These are phyloP conservation scores for Chydorus sphaericus DNA, from an alignment of 2,888 invertebrate species.

Conservation along the genomic window DNA sequence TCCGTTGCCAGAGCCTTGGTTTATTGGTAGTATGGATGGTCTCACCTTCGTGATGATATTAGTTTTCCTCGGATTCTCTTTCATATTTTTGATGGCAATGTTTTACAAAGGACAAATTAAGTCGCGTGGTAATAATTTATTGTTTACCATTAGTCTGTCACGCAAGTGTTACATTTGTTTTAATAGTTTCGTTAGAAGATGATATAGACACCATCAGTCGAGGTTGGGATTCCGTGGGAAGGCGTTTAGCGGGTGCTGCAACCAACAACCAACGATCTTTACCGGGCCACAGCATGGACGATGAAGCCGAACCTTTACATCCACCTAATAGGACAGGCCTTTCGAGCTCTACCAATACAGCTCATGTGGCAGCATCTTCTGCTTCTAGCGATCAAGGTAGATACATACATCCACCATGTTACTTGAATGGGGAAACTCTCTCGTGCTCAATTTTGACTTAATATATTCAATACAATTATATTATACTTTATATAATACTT, in stretches of 20 bases:
- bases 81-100: conserved; percentile 42
- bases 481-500: too few relatives aligned
- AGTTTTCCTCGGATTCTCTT: conserved; percentile 55
- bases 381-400: too few relatives aligned
- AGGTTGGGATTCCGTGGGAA: conserved; percentile 24
- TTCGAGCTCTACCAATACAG: conserved; percentile 66
- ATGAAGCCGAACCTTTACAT: conserved; percentile 71
- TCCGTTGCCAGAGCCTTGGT: conserved; percentile 49
- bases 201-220: conserved; percentile 21
- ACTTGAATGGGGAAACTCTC: too few relatives aligned
- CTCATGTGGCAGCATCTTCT: not conserved
- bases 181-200: not conserved
- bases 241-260: conserved; percentile 20
- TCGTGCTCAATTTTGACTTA: too few relatives aligned
- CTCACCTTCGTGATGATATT: conserved; percentile 59
- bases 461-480: too few relatives aligned
- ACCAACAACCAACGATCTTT: not conserved
- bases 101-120: not conserved
- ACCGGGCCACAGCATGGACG: conserved; percentile 36
- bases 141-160: too few relatives aligned
- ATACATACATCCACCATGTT: not conserved
- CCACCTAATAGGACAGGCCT: too few relatives aligned
- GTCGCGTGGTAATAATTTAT: too few relatives aligned
- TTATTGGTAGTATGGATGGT: conserved; percentile 56
- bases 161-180: too few relatives aligned